Conservation (phyloP, 2,797 vertebrate species). For the Rhyacichthys aspro region DNA sequence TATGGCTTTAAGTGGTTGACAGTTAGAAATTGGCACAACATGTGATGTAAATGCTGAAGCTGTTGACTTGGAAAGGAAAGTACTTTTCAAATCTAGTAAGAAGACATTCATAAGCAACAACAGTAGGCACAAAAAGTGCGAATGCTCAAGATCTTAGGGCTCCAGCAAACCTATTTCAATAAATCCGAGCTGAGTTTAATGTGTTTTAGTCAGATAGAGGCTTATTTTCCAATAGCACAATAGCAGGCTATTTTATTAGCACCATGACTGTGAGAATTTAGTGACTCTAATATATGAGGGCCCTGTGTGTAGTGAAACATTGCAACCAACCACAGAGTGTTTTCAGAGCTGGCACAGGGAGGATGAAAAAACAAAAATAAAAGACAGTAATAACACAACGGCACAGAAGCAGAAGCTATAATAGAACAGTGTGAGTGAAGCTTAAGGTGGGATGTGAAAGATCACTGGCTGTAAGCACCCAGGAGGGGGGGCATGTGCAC, state of each 20-base stretch:
- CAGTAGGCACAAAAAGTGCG: not conserved
- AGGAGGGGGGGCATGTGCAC: conserved; percentile 43
- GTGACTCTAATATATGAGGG: conserved; percentile 20
- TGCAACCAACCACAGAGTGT: conserved; percentile 13
- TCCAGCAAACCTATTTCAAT: not conserved
- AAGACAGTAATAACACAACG: conserved; percentile 42
- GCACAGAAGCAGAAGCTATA: conserved; percentile 46
- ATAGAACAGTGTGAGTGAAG: conserved; percentile 57
- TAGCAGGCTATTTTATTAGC: conserved; percentile 33
- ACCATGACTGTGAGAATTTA: conserved; percentile 24
- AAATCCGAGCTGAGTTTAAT: conserved; percentile 1
- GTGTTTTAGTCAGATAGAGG: conserved; percentile 18
- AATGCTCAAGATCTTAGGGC: not conserved
- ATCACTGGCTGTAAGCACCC: conserved; percentile 50
- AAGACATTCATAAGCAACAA: not conserved
- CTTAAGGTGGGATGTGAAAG: conserved; percentile 63
- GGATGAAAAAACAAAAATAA: conserved; percentile 38
- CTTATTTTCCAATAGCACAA: conserved; percentile 19
- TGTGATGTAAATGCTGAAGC: conserved; percentile 31
- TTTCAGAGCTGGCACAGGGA: conserved; percentile 23
- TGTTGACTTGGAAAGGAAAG: conserved; percentile 13
- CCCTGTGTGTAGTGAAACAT: conserved; percentile 23
- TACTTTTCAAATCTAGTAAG: conserved; percentile 1
- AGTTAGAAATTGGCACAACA: conserved; percentile 13
- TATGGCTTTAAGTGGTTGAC: conserved; percentile 31